Base-by-base conservation (phyloP, 1,140 invertebrate species). In the Drosophila seguyi region DNA sequence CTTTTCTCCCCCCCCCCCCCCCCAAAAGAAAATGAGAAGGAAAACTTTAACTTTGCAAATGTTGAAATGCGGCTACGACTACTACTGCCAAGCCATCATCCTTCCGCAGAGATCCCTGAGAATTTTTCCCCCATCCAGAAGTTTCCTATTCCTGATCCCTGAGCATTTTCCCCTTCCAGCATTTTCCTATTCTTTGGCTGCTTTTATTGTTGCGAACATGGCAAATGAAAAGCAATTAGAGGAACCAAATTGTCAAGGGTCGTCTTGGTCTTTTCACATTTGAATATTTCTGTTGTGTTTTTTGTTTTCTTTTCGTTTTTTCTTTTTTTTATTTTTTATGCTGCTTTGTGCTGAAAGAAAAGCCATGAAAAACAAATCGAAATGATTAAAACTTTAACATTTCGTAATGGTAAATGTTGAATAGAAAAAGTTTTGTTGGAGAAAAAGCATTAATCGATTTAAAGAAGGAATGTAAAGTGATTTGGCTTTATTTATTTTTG, bases 171-270 rank as follows among this genome's bases (percentile, higher is more conserved):
- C 27, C 31, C n/a, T n/a, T 1, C 6, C 11, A 6, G 41, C 18
- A 44, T 36, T 47, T 52, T 45, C 39, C 48, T 29, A 34, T 52
- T 55, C 50, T 61, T 44, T 11, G 29, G 66, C 53, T 55, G 63
- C 38, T 68, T 53, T 72, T 75, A 75, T 75, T 75, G 52, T 75
- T 75, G 59, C 53, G 71, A 75, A 52, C 56, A 71, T 57, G 38
- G 71, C 72, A 56, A 55, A 75, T 75, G 52, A 67, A 75, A 67
- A 66, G 72, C 72, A 75, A 76, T 75, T 76, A 76, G 53, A 65
- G 72, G 16, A 53, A 34, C 34, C 61, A 59, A 69, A 67, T 76
- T 76, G 72, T 75, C 53, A 52, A 39, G 45, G 53, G 61, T 39
- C 65, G 34, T 25, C 20, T 5, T 53, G 13, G 50, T 22, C 14